Evolutionary conservation across 2,113 vertebrate species (phyloP).

Genomic region (Oceanodroma tethys): DNA sequence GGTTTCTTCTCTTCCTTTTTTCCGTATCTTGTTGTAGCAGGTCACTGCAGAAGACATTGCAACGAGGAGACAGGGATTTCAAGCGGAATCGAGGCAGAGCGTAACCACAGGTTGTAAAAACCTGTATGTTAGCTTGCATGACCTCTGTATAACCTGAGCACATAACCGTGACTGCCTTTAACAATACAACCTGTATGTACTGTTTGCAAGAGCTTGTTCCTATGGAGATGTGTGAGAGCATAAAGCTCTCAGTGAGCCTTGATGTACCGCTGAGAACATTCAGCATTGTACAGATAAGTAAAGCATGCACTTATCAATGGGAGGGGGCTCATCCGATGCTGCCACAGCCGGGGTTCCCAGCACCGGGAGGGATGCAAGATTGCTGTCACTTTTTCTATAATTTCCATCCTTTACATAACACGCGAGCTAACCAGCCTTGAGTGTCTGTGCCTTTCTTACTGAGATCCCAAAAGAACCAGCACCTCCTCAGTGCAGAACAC

Average conservation of each 20-base stretch:
- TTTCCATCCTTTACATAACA: neutral
- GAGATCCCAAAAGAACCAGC: neutral
- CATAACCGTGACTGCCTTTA: neutral
- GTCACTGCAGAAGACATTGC: neutral
- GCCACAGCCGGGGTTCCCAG: neutral
- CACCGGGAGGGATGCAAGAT: neutral
- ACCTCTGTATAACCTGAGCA: neutral
- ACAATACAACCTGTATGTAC: neutral
- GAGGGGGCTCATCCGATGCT: fast-evolving
- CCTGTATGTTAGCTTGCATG: fast-evolving
- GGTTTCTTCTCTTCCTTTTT: neutral
- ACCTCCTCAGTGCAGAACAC: neutral
- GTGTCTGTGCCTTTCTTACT: fast-evolving
- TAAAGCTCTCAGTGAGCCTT: neutral
- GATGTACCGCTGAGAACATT: neutral
- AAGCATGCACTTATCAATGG: neutral
- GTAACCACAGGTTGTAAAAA: neutral
- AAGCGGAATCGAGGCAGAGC: neutral
- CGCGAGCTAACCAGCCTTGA: neutral
- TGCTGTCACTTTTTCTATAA: neutral
- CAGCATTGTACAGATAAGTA: neutral
- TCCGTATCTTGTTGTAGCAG: neutral
- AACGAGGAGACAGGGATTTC: neutral
- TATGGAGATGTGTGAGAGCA: neutral
- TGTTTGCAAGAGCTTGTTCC: neutral